A percentile compares a stretch with the other conserved stretches of the same genome.
Evolutionary conservation across 2,888 invertebrate genomes (phyloP).

Genomic region (Trichopoda pennipes): DNA sequence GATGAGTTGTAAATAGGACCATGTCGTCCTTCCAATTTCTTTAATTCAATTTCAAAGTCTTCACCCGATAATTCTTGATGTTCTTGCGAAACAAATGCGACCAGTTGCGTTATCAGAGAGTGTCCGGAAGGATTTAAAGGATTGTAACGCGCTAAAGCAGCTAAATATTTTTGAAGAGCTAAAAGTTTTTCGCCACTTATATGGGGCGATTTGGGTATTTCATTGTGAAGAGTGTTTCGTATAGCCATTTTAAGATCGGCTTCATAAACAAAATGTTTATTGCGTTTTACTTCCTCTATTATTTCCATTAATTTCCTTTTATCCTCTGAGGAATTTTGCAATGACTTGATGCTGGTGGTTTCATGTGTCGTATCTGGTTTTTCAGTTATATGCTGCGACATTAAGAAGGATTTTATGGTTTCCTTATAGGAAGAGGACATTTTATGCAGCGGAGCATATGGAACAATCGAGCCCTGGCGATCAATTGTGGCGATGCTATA

Average conservation of each 20-base stretch:
- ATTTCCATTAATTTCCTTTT: slow-evolving; percentile 62
- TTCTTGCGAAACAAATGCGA: slow-evolving; percentile 82
- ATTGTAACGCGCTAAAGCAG: slow-evolving; percentile 88
- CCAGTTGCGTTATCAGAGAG: slow-evolving; percentile 84
- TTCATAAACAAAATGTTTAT: slow-evolving; percentile 86
- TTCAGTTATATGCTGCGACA: slow-evolving; percentile 71
- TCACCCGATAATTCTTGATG: slow-evolving; percentile 83
- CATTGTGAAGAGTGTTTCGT: slow-evolving; percentile 90
- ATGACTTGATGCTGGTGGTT: background rate
- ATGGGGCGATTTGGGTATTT: slow-evolving; percentile 87
- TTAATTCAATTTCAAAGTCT: slow-evolving; percentile 83
- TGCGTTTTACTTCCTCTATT: slow-evolving; percentile 75
- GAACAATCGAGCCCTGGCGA: slow-evolving; percentile 69
- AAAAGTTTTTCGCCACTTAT: slow-evolving; percentile 87
- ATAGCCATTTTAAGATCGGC: slow-evolving; percentile 93
- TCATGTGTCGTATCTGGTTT: slow-evolving; percentile 54
- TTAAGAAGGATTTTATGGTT: slow-evolving; percentile 71
- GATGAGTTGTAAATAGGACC: slow-evolving; percentile 81
- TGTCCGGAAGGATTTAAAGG: slow-evolving; percentile 88
- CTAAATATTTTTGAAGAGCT: slow-evolving; percentile 88
- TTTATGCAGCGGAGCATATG: slow-evolving; percentile 73
- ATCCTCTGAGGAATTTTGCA: background rate
- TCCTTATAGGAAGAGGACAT: slow-evolving; percentile 78
- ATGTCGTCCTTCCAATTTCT: slow-evolving; percentile 82
- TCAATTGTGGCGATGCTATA: slow-evolving; percentile 73